phyloP scores from a whole-genome alignment of 2,113 vertebrate species.

The Astatotilapia flaviijosephi region DNA sequence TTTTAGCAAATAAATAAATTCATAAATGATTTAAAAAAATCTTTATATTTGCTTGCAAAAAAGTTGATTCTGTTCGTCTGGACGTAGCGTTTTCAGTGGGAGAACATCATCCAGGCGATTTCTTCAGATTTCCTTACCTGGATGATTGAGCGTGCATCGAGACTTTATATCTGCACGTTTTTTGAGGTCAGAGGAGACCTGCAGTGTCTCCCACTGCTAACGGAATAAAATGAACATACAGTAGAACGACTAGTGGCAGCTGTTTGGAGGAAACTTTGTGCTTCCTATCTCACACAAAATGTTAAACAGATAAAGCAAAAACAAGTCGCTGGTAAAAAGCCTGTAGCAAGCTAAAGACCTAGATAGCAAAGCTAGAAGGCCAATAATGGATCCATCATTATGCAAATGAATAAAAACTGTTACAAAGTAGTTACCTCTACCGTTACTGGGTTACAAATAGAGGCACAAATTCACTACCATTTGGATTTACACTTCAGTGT shows the following conservation, averaged over 20 bases:
- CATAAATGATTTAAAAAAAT: neutral
- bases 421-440: neutral
- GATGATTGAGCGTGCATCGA: neutral
- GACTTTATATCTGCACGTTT: neutral
- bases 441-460: neutral
- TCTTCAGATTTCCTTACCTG: neutral
- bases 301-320: neutral
- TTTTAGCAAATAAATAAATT: neutral
- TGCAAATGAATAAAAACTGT: neutral
- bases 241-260: neutral
- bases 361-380: neutral
- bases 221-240: neutral
- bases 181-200: neutral
- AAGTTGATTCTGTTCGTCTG: neutral
- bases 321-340: neutral
- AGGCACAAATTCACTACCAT: neutral
- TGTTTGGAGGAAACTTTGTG: neutral
- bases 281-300: neutral
- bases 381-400: neutral
- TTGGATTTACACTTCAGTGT: neutral
- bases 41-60: fast-evolving
- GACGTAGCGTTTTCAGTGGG: neutral
- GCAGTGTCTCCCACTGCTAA: neutral
- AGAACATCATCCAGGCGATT: neutral
- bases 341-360: neutral